These are phyloP conservation scores for Aleiodes testaceus DNA, from an alignment of 2,888 invertebrate genomes.

Conservation along the genomic window DNA sequence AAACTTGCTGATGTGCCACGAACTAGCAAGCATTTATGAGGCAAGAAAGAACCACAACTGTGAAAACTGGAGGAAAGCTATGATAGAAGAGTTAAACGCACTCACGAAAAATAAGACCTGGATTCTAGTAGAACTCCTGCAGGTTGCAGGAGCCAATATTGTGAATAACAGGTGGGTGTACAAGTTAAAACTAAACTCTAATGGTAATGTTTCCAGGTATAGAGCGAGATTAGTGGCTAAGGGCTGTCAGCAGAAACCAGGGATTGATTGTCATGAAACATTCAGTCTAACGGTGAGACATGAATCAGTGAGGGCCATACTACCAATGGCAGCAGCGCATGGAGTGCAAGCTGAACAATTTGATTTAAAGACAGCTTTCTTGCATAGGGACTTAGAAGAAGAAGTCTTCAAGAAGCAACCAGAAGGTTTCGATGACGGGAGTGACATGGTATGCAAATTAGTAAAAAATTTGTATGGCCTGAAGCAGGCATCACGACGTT, in stretches of 20 bases:
- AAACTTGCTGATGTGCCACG: slow-evolving; percentile 30
- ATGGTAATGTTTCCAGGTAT: slow-evolving; percentile 14
- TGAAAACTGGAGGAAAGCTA: slow-evolving; percentile 36
- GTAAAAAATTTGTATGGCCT: slow-evolving; percentile 65
- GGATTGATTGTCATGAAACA: slow-evolving; percentile 28
- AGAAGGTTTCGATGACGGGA: slow-evolving; percentile 60
- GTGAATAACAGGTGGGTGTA: slow-evolving; percentile 35
- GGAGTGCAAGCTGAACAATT: slow-evolving; percentile 55
- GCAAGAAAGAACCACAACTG: slow-evolving; percentile 3
- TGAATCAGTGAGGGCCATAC: slow-evolving; percentile 46
- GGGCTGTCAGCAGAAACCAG: slow-evolving; percentile 27
- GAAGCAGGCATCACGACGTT: slow-evolving; percentile 65
- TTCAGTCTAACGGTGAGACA: slow-evolving; percentile 31
- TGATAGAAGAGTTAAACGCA: slow-evolving; percentile 40
- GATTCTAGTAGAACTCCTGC: slow-evolving; percentile 37
- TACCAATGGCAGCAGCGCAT: slow-evolving; percentile 55
- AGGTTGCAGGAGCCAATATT: neutral
- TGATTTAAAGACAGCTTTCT: slow-evolving; percentile 61
- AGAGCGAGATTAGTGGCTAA: slow-evolving; percentile 34
- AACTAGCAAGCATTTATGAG: slow-evolving; percentile 28
- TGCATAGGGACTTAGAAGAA: slow-evolving; percentile 60
- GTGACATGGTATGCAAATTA: slow-evolving; percentile 59
- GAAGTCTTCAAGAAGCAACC: slow-evolving; percentile 64
- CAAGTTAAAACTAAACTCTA: slow-evolving; percentile 25
- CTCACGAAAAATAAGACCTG: slow-evolving; percentile 42